Conservation (phyloP, 2,113 vertebrate species). For the Tupaia tana region DNA sequence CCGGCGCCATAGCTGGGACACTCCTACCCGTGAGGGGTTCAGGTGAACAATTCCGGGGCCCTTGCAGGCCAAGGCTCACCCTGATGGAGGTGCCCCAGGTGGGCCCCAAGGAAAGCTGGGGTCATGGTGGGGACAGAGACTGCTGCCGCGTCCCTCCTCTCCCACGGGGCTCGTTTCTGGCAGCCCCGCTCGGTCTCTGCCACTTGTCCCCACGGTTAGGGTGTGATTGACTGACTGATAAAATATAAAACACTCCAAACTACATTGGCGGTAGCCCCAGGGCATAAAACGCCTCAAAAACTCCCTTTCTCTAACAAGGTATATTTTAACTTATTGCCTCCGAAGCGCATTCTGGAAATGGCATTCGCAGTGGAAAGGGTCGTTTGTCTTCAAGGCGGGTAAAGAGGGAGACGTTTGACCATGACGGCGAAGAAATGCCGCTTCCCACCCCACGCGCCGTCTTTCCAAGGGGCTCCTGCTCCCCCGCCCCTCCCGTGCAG, state of each 20-base stretch:
- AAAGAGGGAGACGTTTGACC: not conserved
- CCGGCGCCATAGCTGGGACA: not conserved
- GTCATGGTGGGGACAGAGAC: fast-evolving
- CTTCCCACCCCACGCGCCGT: fast-evolving
- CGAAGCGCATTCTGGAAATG: fast-evolving
- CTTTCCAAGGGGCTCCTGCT: not conserved
- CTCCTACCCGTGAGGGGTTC: too few relatives aligned
- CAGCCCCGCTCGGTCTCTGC: not conserved
- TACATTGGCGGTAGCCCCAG: not conserved
- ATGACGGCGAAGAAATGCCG: fast-evolving
- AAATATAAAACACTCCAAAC: not conserved
- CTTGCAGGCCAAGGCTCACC: not conserved
- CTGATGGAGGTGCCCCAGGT: fast-evolving
- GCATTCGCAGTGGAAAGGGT: too few relatives aligned
- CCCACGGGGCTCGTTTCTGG: fast-evolving
- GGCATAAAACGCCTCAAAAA: not conserved
- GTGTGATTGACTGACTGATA: not conserved
- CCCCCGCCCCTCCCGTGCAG: fast-evolving
- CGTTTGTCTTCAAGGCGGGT: not conserved
- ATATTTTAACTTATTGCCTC: fast-evolving
- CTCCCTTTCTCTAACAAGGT: not conserved
- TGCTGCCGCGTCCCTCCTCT: fast-evolving
- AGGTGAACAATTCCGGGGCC: fast-evolving
- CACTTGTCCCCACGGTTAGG: not conserved
- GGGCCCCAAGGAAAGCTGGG: fast-evolving